Evolutionary conservation across 2,113 vertebrate species (phyloP).

Genomic region (Clupea harengus): DNA sequence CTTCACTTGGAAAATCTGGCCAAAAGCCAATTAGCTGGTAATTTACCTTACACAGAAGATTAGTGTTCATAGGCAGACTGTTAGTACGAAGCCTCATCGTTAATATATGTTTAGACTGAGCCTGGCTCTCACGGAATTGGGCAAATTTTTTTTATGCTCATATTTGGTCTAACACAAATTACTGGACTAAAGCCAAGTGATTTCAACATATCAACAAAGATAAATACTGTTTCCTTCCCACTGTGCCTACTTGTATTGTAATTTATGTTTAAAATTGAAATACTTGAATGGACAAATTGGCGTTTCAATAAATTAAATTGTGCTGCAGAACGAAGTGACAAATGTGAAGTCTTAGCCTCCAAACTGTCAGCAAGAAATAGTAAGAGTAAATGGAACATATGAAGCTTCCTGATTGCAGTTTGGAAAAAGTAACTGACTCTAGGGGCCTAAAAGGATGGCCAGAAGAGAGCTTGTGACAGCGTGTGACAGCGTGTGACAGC

Average conservation of each 20-base stretch:
- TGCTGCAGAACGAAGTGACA: not conserved
- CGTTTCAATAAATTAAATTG: not conserved
- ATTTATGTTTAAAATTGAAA: not conserved
- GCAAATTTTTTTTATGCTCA: not conserved
- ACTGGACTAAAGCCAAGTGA: not conserved
- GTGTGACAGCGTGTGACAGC: not conserved
- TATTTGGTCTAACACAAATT: not conserved
- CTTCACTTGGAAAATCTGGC: conserved; percentile 51
- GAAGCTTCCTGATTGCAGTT: not conserved
- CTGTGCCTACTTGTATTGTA: not conserved
- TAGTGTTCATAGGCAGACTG: conserved; percentile 30
- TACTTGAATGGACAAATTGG: not conserved
- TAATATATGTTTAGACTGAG: not conserved
- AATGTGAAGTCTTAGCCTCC: not conserved
- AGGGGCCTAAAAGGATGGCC: not conserved
- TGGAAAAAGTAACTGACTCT: not conserved
- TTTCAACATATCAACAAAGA: not conserved
- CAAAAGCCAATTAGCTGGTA: conserved; percentile 65
- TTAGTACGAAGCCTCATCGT: not conserved
- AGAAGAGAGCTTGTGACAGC: not conserved
- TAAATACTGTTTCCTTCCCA: not conserved
- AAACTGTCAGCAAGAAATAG: not conserved
- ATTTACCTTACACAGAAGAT: conserved; percentile 47
- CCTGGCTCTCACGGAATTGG: no score
- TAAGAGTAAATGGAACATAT: not conserved